Conservation (phyloP, 2,113 vertebrate species). For the Piprites chloris region DNA sequence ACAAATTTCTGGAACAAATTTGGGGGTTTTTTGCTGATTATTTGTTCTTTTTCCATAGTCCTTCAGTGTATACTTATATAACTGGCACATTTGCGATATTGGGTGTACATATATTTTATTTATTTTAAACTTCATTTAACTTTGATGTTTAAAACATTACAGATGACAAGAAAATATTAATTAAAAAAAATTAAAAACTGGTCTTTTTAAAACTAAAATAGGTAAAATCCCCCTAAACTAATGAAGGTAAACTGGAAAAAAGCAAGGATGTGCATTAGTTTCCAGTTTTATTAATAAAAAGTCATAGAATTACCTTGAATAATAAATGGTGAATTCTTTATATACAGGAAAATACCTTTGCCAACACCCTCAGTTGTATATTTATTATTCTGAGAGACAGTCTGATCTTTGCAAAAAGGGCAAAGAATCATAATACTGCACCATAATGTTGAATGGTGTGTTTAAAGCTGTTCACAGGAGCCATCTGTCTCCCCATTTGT, state of each 20-base stretch:
- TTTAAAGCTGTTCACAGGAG: not conserved
- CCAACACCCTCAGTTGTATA: not conserved
- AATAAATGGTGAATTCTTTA: not conserved
- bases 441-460: not conserved
- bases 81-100: not conserved
- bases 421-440: not conserved
- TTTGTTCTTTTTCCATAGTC: not conserved
- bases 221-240: rapidly evolving
- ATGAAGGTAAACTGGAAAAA: not conserved
- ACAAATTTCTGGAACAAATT: not conserved
- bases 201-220: not conserved
- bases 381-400: not conserved
- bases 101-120: not conserved
- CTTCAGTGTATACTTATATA: not conserved
- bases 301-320: not conserved
- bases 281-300: not conserved
- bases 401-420: not conserved
- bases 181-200: not conserved
- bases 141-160: not conserved
- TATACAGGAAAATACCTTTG: not conserved
- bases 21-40: no score
- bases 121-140: not conserved
- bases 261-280: not conserved
- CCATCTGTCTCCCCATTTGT: conserved; percentile 61
- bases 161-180: not conserved